phyloP scores from a whole-genome alignment of 1,140 invertebrate genomes.

The Polypedilum vanderplanki region DNA sequence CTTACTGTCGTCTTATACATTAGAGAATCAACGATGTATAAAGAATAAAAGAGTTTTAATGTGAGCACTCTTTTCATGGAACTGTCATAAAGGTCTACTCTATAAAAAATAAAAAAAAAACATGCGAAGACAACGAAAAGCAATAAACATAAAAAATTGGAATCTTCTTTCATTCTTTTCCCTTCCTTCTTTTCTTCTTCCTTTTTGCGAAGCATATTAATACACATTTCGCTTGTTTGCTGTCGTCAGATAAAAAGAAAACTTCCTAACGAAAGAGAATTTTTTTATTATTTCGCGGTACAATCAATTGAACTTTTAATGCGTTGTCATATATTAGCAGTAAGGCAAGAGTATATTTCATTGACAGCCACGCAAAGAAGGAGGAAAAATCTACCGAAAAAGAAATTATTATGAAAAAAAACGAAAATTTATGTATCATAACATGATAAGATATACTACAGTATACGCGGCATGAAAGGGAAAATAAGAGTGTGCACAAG shows the following conservation, averaged over 20 bases:
- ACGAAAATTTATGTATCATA: constrained; percentile 11
- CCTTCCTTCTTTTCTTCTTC: not conserved
- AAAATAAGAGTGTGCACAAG: not conserved
- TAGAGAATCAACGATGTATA: too few relatives aligned
- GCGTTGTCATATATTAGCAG: not conserved
- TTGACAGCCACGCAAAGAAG: not conserved
- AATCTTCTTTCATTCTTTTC: not conserved
- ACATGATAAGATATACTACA: not conserved
- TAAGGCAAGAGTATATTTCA: not conserved
- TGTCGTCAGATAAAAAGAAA: not conserved
- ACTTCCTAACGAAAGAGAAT: not conserved
- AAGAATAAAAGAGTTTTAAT: not conserved
- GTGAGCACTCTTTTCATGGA: not conserved
- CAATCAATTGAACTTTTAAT: constrained; percentile 7
- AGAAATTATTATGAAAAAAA: too few relatives aligned
- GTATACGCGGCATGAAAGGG: not conserved
- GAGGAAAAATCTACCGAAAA: too few relatives aligned
- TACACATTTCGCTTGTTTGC: not conserved
- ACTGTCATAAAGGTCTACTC: not conserved
- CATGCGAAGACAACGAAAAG: not conserved
- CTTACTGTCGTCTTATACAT: too few relatives aligned
- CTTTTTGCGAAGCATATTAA: not conserved
- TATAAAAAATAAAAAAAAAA: not conserved
- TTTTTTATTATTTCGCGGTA: constrained; percentile 3
- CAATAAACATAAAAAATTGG: constrained; percentile 8